Evolutionary conservation across 2,113 vertebrate genomes (phyloP).

Genomic region (Catharus minimus): DNA sequence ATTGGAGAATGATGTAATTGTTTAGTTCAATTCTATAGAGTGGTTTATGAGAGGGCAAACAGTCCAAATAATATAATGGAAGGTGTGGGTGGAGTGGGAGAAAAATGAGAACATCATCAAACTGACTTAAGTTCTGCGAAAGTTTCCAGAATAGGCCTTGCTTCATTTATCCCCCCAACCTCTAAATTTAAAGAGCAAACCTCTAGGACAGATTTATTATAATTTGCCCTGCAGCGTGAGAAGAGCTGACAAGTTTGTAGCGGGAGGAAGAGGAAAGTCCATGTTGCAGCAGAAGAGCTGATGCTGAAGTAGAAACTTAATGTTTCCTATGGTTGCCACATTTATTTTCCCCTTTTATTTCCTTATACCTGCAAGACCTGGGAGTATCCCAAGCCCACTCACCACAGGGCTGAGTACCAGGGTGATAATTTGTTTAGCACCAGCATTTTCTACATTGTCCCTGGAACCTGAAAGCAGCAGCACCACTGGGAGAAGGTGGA

Average conservation of each 20-base stretch:
- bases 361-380: neutral
- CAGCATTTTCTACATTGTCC: neutral
- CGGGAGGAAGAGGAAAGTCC: neutral
- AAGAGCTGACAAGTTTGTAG: neutral
- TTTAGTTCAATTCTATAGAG: conserved; percentile 1
- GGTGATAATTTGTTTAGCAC: neutral
- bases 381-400: neutral
- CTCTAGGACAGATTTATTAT: neutral
- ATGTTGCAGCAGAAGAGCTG: neutral
- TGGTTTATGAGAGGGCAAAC: conserved; percentile 9
- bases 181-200: neutral
- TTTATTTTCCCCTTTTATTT: neutral
- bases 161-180: accelerated
- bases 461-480: neutral
- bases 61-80: conserved; percentile 20
- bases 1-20: conserved; percentile 20
- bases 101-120: neutral
- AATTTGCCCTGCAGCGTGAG: neutral
- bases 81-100: conserved; percentile 4
- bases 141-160: neutral
- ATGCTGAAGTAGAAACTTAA: neutral
- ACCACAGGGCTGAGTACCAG: neutral
- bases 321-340: neutral
- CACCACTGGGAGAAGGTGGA: neutral
- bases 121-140: neutral